Conservation (phyloP, 2,113 vertebrate genomes). For the Thinocorus orbignyianus region DNA sequence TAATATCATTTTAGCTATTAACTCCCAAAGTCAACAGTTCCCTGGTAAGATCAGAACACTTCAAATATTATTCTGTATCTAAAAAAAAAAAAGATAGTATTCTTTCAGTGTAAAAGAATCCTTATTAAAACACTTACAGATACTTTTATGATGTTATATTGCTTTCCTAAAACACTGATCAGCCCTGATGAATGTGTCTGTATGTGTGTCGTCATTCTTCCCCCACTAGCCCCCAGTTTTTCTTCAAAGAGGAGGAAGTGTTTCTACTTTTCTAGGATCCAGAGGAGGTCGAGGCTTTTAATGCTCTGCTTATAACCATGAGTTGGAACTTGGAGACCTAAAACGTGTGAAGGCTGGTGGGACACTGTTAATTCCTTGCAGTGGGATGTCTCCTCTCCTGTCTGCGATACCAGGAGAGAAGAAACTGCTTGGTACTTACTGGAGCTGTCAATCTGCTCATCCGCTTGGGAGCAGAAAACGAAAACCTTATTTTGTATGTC, state of each 20-base stretch:
- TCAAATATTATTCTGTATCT: not conserved
- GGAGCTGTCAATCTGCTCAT: not conserved
- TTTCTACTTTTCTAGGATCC: not conserved
- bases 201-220: not conserved
- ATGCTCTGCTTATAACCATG: not conserved
- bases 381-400: not conserved
- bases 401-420: not conserved
- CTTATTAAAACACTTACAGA: conserved; percentile 37
- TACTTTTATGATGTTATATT: not conserved
- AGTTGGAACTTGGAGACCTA: not conserved
- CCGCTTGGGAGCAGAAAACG: rapidly evolving
- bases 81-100: not conserved
- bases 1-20: conserved; percentile 55
- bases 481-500: not conserved
- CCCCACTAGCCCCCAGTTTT: not conserved
- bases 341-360: not conserved
- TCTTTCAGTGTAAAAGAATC: conserved; percentile 17
- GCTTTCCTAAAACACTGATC: conserved; percentile 1
- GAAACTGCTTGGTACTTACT: rapidly evolving
- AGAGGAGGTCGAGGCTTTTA: not conserved
- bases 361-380: not conserved
- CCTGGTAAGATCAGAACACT: conserved; percentile 54
- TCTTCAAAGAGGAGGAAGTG: not conserved
- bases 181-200: not conserved
- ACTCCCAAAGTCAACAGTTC: conserved; percentile 61